Base-by-base conservation (phyloP, 2,888 invertebrate genomes). In the Macrostomum cliftonense region DNA sequence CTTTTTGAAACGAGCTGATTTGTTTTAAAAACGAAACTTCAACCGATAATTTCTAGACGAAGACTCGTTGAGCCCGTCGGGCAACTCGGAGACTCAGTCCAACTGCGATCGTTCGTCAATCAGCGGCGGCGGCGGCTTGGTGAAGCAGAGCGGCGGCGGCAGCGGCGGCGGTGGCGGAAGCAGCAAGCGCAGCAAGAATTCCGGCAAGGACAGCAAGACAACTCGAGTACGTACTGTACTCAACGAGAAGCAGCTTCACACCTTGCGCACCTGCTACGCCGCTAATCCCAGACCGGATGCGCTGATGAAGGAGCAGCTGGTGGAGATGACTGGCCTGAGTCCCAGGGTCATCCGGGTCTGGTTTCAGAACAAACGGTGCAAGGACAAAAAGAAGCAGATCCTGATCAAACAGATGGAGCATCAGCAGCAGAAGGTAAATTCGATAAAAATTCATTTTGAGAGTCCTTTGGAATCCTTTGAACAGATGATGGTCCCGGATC, bases 271-370 rank as follows among this genome's bases (percentile, higher is more conserved):
- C 54, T 95, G 93, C 73, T 97, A 97, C 74, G 83, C 83, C 52
- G 88, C 89, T 50, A 97, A 97, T 74, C 91, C 95, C 51, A 77
- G 97, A 46, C 97, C 97, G 39, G 97, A 97, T 73, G 95, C 97
- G 40, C 78, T 95, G 54, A 89, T 93, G 87, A 97, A 97, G 75
- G 97, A 97, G 71, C 93, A 95, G 70, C 78, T 97, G 55, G 93
- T 93, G 40, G 95, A 97, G 74, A 91, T 95, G 93, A 97, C 97
- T 14, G 81, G 87, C 0, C 78, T 97, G 46, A 89, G 87, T 63
- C 93, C 95, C 17, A 76, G 97, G 16, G 97, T 97, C 60, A 97
- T 97, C 68, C 78, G 97, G 64, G 97, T 97, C 52, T 97, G 97
- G 97, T 97, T 95, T 77, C 93, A 93, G 58, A 71, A 70, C 58